Evolutionary conservation across 1,140 invertebrate genomes (phyloP), one percentile per base, ranked within the genome.

Genomic region (Tetramorium simillimum): DNA sequence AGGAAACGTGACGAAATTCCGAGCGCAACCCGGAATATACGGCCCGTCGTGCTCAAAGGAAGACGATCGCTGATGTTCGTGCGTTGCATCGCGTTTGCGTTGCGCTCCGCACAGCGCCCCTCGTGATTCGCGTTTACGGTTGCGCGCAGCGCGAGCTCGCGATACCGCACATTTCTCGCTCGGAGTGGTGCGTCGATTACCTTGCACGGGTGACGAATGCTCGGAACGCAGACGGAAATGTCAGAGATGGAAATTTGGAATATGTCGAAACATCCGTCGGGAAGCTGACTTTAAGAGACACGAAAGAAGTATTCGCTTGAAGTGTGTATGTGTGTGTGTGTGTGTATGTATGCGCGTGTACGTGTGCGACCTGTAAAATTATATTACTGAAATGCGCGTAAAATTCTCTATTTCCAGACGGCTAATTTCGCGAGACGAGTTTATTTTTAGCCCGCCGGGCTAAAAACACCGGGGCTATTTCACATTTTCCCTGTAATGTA

Each of bases 1-100:
- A 72, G 81, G 37, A 70, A 65, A 87, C 58, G 37, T 53, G 62
- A 76, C n/a, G 46, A 84, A 72, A 75, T 75, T 65, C 56, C 86
- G 40, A 28, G 53, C 53, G 40, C 53, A 62, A 56, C 53, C 37
- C 24, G 53, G 51, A 37, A 43, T 69, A 43, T 46, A 40, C 40
- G 37, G 65, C n/a, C n/a, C 33, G 18, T 21, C 33, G 24, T 88
- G 73, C 67, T n/a, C 18, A 1, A n/a, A 37, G n/a, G 56, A 78
- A 60, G n/a, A 53, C 9, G 18, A 43, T 69, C 21, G 46, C 53
- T 18, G 49, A 69, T 73, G 46, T 43, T 33, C 2, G 16, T n/a
- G 65, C 65, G 46, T 37, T 53, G 16, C 67, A n/a, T n/a, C n/a
- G n/a, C n/a, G n/a, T n/a, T 21, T n/a, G 65, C 65, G 46, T 37